Evolutionary conservation across 1,140 invertebrate genomes (phyloP), one percentile per base, ranked within the genome.

Genomic region (Macrostomum lignano): DNA sequence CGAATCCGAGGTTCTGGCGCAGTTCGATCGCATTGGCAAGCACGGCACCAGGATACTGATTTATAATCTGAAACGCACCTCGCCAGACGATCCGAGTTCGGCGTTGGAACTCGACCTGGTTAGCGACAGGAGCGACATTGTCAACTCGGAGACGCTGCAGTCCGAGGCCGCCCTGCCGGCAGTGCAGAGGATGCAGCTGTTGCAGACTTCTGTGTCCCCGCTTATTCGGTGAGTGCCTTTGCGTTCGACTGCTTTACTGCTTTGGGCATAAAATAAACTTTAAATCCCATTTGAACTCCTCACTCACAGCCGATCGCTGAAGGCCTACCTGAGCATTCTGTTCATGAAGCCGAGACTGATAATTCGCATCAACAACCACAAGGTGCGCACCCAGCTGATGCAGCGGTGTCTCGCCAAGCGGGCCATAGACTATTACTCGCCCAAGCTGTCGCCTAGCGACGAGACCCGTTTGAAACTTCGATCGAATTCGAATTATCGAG

Each of bases 241-340:
- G n/a, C n/a, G n/a, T n/a, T n/a, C n/a, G n/a, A n/a, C n/a, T n/a
- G n/a, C n/a, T n/a, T n/a, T n/a, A n/a, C n/a, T n/a, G n/a, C n/a
- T n/a, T n/a, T n/a, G n/a, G n/a, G n/a, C n/a, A n/a, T n/a, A n/a
- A n/a, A n/a, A n/a, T n/a, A n/a, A n/a, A 30, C 10, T 30, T 13
- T 21, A 30, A 7, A 21, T 30, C 23, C 7, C 7, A 30, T 7
- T 14, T 30, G 7, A 30, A 13, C 7, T 21, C 13, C 13, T 14
- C 7, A 14, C 7, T 30, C 23, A 30, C 13, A 14, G 26, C 9
- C 14, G 7, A 15, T 22, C 2, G 35, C 35, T 42, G 7, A 39
- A 51, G 49, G 48, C 47, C 36, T 53, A 53, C 33, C 51, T 49
- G 37, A 46, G 44, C 26, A 51, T 53, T 25, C 29, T 53, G 25